Base-by-base conservation (phyloP, 2,797 vertebrate genomes). In the Gadopsis marmoratus region DNA sequence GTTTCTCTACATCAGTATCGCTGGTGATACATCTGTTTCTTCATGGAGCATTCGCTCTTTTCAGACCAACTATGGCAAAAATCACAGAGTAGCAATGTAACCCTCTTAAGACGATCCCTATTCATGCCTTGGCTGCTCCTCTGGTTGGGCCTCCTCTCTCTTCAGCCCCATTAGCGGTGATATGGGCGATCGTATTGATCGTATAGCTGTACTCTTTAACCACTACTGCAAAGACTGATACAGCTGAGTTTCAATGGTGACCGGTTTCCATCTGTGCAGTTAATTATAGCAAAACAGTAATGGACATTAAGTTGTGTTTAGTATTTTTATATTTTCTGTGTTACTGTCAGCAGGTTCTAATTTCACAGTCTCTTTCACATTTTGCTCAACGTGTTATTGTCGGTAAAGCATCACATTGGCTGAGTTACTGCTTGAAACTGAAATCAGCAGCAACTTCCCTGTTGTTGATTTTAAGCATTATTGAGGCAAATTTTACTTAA, bases 361-460 rank as follows among this genome's bases (percentile, higher is more conserved):
- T 51, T 76, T n/a, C 55, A 58, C 50, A 35, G 23, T 45, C 50
- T 56, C 50, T 56, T 14, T 2, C 51, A 76, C 29, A n/a, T 54
- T 72, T 63, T 59, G 29, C 1, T 7, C 56, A 66, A 43, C 45
- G 60, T 39, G 45, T 62, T 29, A 31, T 31, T 65, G 21, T 21
- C 12, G 48, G 12, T 64, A 61, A 67, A 68, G 45, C 17, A 33
- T 23, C 5, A 69, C 39, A 53, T 17, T 56, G 19, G 4, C 17
- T 3, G 39, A 62, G 23, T 61, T 47, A 37, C 31, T 2, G 9
- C 13, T 67, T 17, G 1, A 60, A 31, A 37, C 17, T 61, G 13
- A 55, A 60, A 61, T 55, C 12, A 65, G 29, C 48, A 70, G 17
- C 10, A 53, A 53, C 29, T 53, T 67, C 66, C 21, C 33, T 6